Percentiles rank a stretch among this genome's conserved stretches.
Evolutionary conservation across 2,888 invertebrate genomes (phyloP).

Genomic region (Saturnia pavonia): DNA sequence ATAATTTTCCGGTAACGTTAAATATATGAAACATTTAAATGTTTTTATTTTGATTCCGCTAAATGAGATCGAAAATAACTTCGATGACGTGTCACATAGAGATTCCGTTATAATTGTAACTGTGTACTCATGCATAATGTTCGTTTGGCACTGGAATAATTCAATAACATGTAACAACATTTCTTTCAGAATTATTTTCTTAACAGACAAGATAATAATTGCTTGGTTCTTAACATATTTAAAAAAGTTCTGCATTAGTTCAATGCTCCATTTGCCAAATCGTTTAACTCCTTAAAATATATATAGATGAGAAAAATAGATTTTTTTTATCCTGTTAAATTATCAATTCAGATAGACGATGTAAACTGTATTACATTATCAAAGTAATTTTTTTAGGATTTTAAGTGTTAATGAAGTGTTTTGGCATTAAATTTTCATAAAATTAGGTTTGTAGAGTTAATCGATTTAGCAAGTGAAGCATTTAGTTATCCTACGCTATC

Average conservation of each 20-base stretch:
- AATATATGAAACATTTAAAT: slow-evolving; percentile 16
- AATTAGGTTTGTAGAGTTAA: too few relatives aligned
- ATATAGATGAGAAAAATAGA: too few relatives aligned
- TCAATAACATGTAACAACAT: background rate
- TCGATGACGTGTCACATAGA: slow-evolving; percentile 21
- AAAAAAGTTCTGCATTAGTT: background rate
- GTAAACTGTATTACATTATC: too few relatives aligned
- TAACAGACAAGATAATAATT: background rate
- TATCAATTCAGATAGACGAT: too few relatives aligned
- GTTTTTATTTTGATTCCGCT: slow-evolving; percentile 18
- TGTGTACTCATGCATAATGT: slow-evolving; percentile 6
- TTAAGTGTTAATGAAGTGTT: too few relatives aligned
- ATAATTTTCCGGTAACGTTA: slow-evolving; percentile 13
- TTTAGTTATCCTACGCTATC: background rate
- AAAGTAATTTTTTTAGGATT: too few relatives aligned
- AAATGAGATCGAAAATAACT: slow-evolving; percentile 19
- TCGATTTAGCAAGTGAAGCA: too few relatives aligned
- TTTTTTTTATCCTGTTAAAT: too few relatives aligned
- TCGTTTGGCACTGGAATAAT: slow-evolving; percentile 7
- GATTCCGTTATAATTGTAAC: slow-evolving; percentile 21
- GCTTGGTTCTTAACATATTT: background rate
- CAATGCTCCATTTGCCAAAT: background rate
- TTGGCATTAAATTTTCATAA: too few relatives aligned
- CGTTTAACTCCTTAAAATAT: too few relatives aligned
- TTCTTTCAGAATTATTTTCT: background rate